A percentile compares a stretch with the other conserved stretches of the same genome.
Conservation (phyloP, 1,140 invertebrate genomes). For the Plectus sambesii region DNA sequence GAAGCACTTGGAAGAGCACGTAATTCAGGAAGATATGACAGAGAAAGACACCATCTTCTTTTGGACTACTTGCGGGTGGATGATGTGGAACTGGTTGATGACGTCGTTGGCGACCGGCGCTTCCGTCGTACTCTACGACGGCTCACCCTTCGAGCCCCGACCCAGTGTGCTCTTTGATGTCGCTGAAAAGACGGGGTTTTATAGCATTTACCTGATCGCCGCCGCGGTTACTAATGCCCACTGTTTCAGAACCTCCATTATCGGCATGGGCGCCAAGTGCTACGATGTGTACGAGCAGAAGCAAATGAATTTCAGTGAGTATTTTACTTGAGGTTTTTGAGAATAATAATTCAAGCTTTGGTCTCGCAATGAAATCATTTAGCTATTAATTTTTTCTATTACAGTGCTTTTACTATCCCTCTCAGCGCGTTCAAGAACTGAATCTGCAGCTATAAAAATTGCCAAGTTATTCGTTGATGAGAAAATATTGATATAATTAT, state of each 20-base stretch:
- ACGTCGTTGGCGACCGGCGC: slow-evolving; percentile 48
- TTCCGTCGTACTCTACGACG: slow-evolving; percentile 55
- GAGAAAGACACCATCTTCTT: slow-evolving; percentile 53
- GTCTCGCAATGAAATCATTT: too few species aligned
- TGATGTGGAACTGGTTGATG: slow-evolving; percentile 58
- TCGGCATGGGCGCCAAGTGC: slow-evolving; percentile 56
- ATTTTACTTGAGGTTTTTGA: too few species aligned
- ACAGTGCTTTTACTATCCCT: too few species aligned
- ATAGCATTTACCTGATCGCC: too few species aligned
- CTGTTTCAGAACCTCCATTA: slow-evolving; percentile 53
- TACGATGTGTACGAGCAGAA: slow-evolving; percentile 49
- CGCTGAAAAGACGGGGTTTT: slow-evolving; percentile 51
- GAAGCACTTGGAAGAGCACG: slow-evolving; percentile 55
- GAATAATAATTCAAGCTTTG: too few species aligned
- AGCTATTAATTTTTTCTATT: too few species aligned
- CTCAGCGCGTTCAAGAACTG: too few species aligned
- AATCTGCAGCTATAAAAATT: too few species aligned
- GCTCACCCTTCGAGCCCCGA: slow-evolving; percentile 52
- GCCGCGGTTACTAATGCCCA: too few species aligned
- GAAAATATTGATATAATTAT: too few species aligned
- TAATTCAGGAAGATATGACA: slow-evolving; percentile 52
- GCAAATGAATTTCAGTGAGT: slow-evolving; percentile 32
- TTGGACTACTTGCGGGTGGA: slow-evolving; percentile 57
- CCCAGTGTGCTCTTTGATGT: slow-evolving; percentile 53
- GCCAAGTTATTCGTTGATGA: too few species aligned